Evolutionary conservation across 2,113 vertebrate species (phyloP), one percentile per base, ranked within the genome.

Genomic region (Anser cygnoides): DNA sequence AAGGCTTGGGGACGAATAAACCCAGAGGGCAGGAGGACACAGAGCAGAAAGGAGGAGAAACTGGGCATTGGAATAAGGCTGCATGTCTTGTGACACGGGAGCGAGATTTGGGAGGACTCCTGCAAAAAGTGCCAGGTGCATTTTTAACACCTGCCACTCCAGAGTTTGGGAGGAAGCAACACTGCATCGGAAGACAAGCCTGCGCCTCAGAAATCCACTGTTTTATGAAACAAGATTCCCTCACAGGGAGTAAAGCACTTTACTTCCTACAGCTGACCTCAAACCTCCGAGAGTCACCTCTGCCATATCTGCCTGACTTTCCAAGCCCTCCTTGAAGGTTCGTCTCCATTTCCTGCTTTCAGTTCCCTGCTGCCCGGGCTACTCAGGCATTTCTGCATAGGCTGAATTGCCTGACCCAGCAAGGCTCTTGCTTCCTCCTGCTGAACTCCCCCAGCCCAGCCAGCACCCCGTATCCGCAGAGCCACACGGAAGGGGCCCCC

Each of bases 1-100:
- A 93, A n/a, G 66, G 29, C n/a, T 50, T 16, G 1, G 71, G 75
- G 87, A 95, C 71, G 76, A 90, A 80, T 6, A 88, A 74, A 50
- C 58, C 77, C 26, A 2, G 67, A 87, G 29, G 15, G 39, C 16
- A 93, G 37, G 43, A 86, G 33, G 76, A 88, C 90, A 81, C 4
- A 5, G 70, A 85, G 84, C 85, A 92, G 65, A 90, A 84, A 89
- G 65, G 65, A 58, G 59, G 39, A 92, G 68, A 84, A 92, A 59
- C 6, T 18, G 35, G 33, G 25, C 61, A 63, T 18, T 57, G 41
- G 52, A 81, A 55, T 78, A 89, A 93, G 33, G 58, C 49, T 72
- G 23, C 16, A 49, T 58, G 29, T 49, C 83, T 72, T 71, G 57
- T 1, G 3, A 17, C 33, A 39, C 1, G 1, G 1, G 16, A 92